These are phyloP conservation scores for Thunnus maccoyii DNA, from an alignment of 2,113 vertebrate genomes.

Conservation along the genomic window DNA sequence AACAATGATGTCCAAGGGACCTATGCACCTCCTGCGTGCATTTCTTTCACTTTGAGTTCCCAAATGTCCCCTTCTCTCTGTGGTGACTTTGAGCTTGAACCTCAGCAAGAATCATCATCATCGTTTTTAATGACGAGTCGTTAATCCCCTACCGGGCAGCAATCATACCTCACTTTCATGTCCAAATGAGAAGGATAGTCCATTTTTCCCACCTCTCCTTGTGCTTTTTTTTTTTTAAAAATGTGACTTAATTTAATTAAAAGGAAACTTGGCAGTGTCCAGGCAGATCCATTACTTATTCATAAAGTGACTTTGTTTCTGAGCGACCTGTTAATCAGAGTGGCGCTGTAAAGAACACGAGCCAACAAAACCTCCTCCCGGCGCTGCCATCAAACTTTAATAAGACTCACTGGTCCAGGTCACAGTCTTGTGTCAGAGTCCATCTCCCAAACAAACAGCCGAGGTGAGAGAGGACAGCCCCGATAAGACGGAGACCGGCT, in stretches of 20 bases:
- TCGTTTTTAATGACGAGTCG: conserved; percentile 55
- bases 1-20: conserved; percentile 46
- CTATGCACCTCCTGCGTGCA: conserved; percentile 29
- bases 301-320: conserved; percentile 78
- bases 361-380: conserved; percentile 40
- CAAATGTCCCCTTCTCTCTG: conserved; percentile 27
- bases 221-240: conserved; percentile 60
- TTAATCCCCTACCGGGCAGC: conserved; percentile 62
- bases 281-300: conserved; percentile 72
- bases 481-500: conserved; percentile 23
- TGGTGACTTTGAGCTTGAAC: conserved; percentile 60
- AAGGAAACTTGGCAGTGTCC: conserved; percentile 74
- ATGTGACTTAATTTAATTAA: conserved; percentile 82
- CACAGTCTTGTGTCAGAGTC: not conserved
- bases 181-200: conserved; percentile 56
- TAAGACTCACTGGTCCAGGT: conserved; percentile 26
- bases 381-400: conserved; percentile 55
- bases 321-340: conserved; percentile 68
- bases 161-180: conserved; percentile 70
- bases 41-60: conserved; percentile 23
- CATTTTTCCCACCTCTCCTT: conserved; percentile 28
- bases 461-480: conserved; percentile 14
- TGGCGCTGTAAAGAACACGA: conserved; percentile 40
- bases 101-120: conserved; percentile 63
- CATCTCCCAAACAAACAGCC: conserved; percentile 58